These are phyloP conservation scores for Lacerta viridis DNA, from an alignment of 2,797 vertebrate genomes.

Conservation along the genomic window DNA sequence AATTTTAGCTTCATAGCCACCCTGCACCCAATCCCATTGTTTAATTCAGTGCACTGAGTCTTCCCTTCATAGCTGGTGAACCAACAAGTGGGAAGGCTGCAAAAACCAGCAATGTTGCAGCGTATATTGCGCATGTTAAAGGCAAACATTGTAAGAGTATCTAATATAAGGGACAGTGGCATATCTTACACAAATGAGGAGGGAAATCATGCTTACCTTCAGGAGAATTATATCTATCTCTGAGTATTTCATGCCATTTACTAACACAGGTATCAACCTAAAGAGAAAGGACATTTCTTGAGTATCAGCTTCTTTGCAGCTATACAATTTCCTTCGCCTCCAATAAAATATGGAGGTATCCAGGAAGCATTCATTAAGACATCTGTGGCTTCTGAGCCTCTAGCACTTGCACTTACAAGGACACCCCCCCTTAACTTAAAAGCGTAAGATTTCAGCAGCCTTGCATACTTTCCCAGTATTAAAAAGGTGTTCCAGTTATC, in stretches of 20 bases:
- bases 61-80: not conserved
- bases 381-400: not conserved
- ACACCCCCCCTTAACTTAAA: not conserved
- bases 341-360: not conserved
- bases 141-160: not conserved
- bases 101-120: not conserved
- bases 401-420: not conserved
- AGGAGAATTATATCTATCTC: conserved; percentile 98
- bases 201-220: conserved; percentile 85
- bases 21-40: not conserved
- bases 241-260: conserved; percentile 99
- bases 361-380: not conserved
- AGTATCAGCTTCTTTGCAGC: not conserved
- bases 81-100: not conserved
- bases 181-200: not conserved
- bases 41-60: not conserved
- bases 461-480: not conserved
- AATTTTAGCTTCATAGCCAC: not conserved
- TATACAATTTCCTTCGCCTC: too few species aligned
- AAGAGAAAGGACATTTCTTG: conserved; percentile 52
- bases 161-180: not conserved
- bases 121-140: not conserved
- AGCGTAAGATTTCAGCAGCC: not conserved
- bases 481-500: not conserved
- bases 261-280: conserved; percentile 94